Conservation (phyloP, 2,888 invertebrate genomes). For the Cheilosia vernalis region DNA sequence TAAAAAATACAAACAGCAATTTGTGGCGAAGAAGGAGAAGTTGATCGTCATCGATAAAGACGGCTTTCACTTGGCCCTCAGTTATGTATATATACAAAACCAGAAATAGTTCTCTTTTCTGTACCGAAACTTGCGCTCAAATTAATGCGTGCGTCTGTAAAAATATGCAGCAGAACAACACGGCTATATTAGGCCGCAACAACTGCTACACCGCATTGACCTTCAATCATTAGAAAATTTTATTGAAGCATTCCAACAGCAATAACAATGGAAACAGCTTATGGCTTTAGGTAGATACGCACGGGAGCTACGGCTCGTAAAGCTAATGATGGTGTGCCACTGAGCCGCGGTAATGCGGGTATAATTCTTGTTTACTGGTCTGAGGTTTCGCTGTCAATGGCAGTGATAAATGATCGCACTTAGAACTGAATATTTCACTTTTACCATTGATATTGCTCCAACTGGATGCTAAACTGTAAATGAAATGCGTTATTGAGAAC, state of each 20-base stretch:
- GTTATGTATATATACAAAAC: constrained; percentile 11
- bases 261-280: no score
- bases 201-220: no score
- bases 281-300: no score
- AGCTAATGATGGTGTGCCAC: not conserved
- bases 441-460: not conserved
- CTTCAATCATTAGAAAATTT: no score
- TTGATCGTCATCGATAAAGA: constrained; percentile 49
- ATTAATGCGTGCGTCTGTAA: not conserved
- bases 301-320: not conserved
- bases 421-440: not conserved
- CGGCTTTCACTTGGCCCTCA: constrained; percentile 66
- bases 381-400: not conserved
- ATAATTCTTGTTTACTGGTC: not conserved
- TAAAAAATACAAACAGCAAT: constrained; percentile 14
- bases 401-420: not conserved
- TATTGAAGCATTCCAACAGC: no score
- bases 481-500: not conserved
- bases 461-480: not conserved
- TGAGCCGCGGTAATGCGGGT: not conserved
- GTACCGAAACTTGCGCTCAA: not conserved
- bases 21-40: constrained; percentile 37
- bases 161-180: no score
- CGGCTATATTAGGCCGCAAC: no score
- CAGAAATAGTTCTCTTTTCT: constrained; percentile 11